Conservation (phyloP, 2,888 invertebrate genomes). For the Tryphoninae sp. region DNA sequence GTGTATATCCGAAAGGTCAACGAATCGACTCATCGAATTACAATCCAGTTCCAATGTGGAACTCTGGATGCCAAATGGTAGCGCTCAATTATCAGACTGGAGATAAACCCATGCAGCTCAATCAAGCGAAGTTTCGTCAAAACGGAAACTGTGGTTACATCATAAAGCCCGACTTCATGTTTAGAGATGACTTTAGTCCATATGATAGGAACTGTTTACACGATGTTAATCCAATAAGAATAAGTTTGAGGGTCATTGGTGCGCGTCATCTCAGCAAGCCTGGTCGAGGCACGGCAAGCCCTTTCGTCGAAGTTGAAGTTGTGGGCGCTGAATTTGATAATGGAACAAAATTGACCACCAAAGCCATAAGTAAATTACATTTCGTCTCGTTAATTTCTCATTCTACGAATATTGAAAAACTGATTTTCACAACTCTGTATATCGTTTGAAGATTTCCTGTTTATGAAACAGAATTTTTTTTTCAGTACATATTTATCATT, state of each 20-base stretch:
- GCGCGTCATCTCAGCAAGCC: slow-evolving; percentile 94
- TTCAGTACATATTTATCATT: no score
- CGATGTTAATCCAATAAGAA: slow-evolving; percentile 84
- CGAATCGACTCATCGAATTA: slow-evolving; percentile 98
- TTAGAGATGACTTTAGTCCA: slow-evolving; percentile 90
- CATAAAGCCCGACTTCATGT: slow-evolving; percentile 95
- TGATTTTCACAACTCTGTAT: neutral
- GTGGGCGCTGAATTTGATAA: slow-evolving; percentile 93
- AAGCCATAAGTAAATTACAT: slow-evolving; percentile 88
- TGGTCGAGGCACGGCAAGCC: slow-evolving; percentile 92
- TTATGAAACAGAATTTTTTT: no score
- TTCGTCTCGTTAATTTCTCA: neutral
- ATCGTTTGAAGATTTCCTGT: neutral
- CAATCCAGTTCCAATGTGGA: slow-evolving; percentile 97
- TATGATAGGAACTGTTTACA: slow-evolving; percentile 86
- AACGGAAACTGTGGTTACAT: slow-evolving; percentile 97
- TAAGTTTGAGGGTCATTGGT: slow-evolving; percentile 91
- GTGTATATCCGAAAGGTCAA: slow-evolving; percentile 97
- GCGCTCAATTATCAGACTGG: slow-evolving; percentile 98
- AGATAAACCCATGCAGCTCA: slow-evolving; percentile 98
- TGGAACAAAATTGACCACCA: slow-evolving; percentile 92
- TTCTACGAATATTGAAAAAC: neutral
- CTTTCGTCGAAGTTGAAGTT: slow-evolving; percentile 95
- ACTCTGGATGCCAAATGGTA: slow-evolving; percentile 97
- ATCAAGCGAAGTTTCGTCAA: slow-evolving; percentile 94